Percentiles rank a stretch among this genome's conserved stretches.
Conservation (phyloP, 1,140 invertebrate species). For the Frieseomelitta varia region DNA sequence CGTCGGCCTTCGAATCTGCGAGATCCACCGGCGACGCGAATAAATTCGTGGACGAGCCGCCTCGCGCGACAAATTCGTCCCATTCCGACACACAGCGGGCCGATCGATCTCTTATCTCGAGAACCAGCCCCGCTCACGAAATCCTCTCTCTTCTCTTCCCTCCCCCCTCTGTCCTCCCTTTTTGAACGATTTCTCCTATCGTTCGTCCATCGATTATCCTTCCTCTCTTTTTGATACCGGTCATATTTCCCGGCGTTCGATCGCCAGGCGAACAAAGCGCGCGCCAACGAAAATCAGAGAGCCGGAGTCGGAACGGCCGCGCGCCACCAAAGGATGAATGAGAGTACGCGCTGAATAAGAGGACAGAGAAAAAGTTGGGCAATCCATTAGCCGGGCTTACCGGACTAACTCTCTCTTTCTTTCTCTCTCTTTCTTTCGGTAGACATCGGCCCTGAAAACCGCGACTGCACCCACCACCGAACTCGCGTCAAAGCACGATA, state of each 20-base stretch:
- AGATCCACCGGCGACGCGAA: constrained; percentile 31
- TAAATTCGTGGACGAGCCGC: constrained; percentile 32
- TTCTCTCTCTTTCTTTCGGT: not conserved
- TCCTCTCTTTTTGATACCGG: not conserved
- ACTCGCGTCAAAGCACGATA: constrained; percentile 45
- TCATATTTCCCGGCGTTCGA: constrained; percentile 40
- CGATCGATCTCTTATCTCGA: constrained; percentile 14
- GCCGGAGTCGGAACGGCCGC: not conserved
- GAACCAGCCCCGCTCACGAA: no score
- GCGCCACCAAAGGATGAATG: constrained; percentile 41
- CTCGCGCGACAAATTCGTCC: constrained; percentile 38
- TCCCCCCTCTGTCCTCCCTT: no score
- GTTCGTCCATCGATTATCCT: constrained; percentile 33
- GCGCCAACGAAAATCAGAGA: not conserved
- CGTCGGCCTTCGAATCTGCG: constrained; percentile 34
- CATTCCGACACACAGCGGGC: not conserved
- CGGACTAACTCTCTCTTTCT: not conserved
- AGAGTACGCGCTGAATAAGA: constrained; percentile 41
- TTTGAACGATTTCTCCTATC: constrained; percentile 4
- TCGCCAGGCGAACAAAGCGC: constrained; percentile 25
- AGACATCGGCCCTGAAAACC: constrained; percentile 47
- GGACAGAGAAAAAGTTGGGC: constrained; percentile 59
- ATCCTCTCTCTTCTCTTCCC: not conserved
- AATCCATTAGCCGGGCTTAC: constrained; percentile 59
- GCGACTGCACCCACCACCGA: constrained; percentile 38